Evolutionary conservation across 2,888 invertebrate species (phyloP), one percentile per base, ranked within the genome.

Genomic region (Synanthedon tipuliformis): DNA sequence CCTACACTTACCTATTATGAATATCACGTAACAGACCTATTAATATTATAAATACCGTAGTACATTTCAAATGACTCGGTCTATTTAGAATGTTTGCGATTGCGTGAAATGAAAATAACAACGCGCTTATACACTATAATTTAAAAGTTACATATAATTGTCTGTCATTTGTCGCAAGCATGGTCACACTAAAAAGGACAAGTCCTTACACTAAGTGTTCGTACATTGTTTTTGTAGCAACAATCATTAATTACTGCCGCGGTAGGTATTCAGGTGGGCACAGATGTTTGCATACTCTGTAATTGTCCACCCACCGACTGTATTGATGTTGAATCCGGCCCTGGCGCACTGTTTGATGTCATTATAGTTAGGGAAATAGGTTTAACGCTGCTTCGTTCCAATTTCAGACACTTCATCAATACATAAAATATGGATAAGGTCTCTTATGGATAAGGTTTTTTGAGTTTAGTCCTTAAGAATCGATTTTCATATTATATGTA

Each of bases 161-260:
- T 34, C 34, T 34, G 34, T 34, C 34, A 3, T 34, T 34, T 34
- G 34, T 34, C 34, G 34, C 34, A 34, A 51, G 23, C 55, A 62
- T 71, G 61, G 69, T 53, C 66, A 63, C 70, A 60, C 55, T 60
- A 60, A 59, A 72, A 79, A 77, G 69, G 77, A 78, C 78, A 76
- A 73, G 71, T 76, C 67, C 62, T 64, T 62, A 68, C 64, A 59
- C 66, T 65, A 62, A 70, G 73, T 71, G 76, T 75, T 76, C 66
- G 73, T 72, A 76, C 78, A 81, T 85, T 83, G 85, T 84, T 82
- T 83, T 79, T 78, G 78, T 67, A 64, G 60, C 64, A 68, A 64
- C 70, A 65, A 72, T 70, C 74, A 81, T 82, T 79, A 81, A 80
- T 81, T 78, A 78, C 66, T 55, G 16, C 51, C 50, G 50, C 50